Conservation (phyloP, 2,797 vertebrate species). For the Rousettus madagascariensis region DNA sequence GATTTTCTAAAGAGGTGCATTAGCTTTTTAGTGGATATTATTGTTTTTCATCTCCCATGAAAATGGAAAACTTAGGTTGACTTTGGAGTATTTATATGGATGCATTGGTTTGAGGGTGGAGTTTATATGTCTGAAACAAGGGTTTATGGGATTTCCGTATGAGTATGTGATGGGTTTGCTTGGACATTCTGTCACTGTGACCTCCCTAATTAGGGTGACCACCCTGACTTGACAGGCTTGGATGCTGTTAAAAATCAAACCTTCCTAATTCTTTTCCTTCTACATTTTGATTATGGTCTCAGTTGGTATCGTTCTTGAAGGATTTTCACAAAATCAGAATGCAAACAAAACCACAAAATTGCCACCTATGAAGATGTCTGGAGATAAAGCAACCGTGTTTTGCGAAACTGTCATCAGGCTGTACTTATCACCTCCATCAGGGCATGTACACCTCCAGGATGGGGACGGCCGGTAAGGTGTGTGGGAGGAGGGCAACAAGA, state of each 20-base stretch:
- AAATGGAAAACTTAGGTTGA: not conserved
- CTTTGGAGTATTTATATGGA: not conserved
- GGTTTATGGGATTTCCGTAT: not conserved
- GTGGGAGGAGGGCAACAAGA: not conserved
- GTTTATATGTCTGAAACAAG: not conserved
- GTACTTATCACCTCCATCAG: not conserved
- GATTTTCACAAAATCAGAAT: not conserved
- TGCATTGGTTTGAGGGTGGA: not conserved
- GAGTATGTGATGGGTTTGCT: not conserved
- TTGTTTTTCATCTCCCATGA: not conserved
- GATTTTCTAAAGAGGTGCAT: not conserved
- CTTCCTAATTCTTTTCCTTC: not conserved
- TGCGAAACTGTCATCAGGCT: not conserved
- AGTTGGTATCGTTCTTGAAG: not conserved
- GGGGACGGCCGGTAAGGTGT: not conserved
- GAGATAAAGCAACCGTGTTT: not conserved
- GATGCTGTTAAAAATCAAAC: not conserved
- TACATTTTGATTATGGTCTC: not conserved
- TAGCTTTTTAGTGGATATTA: not conserved
- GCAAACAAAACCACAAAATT: not conserved
- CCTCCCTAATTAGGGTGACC: not conserved
- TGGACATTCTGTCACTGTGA: not conserved
- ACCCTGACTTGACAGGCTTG: not conserved
- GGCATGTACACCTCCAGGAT: not conserved
- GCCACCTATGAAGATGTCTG: not conserved